phyloP scores from a whole-genome alignment of 2,888 invertebrate species.

The Sarcophaga carnaria region DNA sequence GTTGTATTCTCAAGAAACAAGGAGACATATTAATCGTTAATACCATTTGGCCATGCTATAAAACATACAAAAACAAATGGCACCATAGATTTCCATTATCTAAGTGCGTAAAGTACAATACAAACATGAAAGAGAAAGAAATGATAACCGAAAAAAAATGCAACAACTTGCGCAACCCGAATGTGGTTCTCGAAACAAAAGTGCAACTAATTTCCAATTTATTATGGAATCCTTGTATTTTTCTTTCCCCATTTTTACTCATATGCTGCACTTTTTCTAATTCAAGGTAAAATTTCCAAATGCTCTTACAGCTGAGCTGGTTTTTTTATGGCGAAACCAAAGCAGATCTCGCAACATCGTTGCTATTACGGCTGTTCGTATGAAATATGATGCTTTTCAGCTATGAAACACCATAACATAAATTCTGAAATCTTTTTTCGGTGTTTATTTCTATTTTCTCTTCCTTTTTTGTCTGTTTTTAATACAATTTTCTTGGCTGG shows the following conservation, averaged over 20 bases:
- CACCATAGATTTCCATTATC: constrained; percentile 33
- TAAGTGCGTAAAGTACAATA: not conserved
- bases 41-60: not conserved
- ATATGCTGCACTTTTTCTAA: not conserved
- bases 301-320: not conserved
- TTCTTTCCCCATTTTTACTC: not conserved
- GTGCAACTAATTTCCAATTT: constrained; percentile 55
- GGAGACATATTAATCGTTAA: not conserved
- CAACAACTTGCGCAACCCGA: not conserved
- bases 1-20: not conserved
- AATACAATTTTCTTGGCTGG: constrained; percentile 8
- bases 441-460: constrained; percentile 38
- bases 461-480: not conserved
- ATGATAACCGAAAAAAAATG: not conserved
- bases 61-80: constrained; percentile 9
- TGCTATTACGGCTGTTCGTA: constrained; percentile 36
- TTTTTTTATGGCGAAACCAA: too few relatives aligned
- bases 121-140: constrained; percentile 10
- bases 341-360: too few relatives aligned
- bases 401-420: constrained; percentile 70
- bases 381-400: constrained; percentile 71
- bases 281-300: constrained; percentile 48
- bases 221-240: constrained; percentile 19
- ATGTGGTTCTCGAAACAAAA: constrained; percentile 9
- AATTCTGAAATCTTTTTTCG: constrained; percentile 62